Conservation (phyloP, 2,113 vertebrate species). For the Theristicus caerulescens region DNA sequence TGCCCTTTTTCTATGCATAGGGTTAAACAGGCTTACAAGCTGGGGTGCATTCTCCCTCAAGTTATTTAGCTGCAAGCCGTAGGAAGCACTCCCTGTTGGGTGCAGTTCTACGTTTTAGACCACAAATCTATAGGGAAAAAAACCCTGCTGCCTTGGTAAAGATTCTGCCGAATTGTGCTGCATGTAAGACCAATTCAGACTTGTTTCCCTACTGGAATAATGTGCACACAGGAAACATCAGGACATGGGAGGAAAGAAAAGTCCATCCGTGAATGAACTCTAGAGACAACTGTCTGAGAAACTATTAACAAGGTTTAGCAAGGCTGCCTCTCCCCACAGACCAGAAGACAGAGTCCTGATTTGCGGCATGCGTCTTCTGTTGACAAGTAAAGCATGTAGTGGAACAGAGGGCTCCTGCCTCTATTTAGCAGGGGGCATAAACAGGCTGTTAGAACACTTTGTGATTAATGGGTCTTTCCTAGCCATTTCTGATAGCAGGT, state of each 20-base stretch:
- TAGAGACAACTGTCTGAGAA: neutral
- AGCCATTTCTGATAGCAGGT: neutral
- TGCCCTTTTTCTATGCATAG: fast-evolving
- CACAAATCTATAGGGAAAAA: neutral
- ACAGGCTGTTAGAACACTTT: neutral
- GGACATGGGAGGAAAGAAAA: neutral
- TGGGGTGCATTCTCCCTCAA: neutral
- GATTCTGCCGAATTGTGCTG: neutral
- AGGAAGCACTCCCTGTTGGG: neutral
- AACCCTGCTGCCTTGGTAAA: neutral
- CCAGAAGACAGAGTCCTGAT: neutral
- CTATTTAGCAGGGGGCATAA: neutral
- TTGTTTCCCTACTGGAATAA: neutral
- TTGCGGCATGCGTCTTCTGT: neutral
- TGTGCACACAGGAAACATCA: neutral
- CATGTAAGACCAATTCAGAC: neutral
- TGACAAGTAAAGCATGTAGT: neutral
- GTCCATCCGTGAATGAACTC: neutral
- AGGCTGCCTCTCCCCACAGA: neutral
- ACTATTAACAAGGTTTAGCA: neutral
- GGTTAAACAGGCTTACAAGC: neutral
- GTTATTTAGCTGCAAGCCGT: neutral
- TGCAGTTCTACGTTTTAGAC: neutral
- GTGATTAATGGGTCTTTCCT: neutral
- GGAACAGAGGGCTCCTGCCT: neutral